A percentile compares a stretch with the other conserved stretches of the same genome.
These are phyloP conservation scores for Echinarachnius parma DNA, from an alignment of 53 echinoderm and acorn worm genomes.

Conservation along the genomic window DNA sequence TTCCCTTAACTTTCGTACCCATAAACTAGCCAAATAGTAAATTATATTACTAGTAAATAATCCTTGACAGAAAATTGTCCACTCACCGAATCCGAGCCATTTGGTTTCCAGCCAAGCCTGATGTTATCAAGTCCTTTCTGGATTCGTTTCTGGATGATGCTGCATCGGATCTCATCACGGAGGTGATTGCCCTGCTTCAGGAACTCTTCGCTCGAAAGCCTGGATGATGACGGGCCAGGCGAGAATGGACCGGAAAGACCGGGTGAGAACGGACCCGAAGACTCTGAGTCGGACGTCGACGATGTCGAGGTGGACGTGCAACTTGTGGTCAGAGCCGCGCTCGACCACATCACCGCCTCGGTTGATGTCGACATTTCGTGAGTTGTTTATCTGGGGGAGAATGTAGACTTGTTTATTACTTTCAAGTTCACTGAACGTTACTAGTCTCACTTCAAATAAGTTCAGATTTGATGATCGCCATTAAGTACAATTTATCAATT, in stretches of 20 bases:
- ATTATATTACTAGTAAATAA: no score
- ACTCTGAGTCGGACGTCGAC: conserved; percentile 11
- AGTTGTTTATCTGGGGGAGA: no score
- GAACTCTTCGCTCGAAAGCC: conserved; percentile 34
- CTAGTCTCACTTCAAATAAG: background rate
- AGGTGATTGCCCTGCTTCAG: conserved; percentile 28
- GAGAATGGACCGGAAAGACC: background rate
- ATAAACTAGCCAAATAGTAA: no score
- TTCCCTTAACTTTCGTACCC: no score
- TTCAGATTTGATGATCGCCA: no score
- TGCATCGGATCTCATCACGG: conserved; percentile 59
- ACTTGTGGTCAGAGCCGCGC: conserved; percentile 4
- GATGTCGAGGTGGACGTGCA: conserved; percentile 22
- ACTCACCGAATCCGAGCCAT: conserved; percentile 57
- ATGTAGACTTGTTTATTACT: background rate
- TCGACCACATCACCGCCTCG: conserved; percentile 22
- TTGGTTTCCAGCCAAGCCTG: conserved; percentile 55
- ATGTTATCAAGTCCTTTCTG: conserved; percentile 61
- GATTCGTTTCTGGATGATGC: conserved; percentile 65
- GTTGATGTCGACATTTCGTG: conserved; percentile 29
- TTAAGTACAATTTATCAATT: no score
- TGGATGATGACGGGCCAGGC: background rate
- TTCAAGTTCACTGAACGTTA: background rate
- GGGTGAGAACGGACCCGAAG: conserved; percentile 26
- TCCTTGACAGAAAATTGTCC: no score